Evolutionary conservation across 2,113 vertebrate species (phyloP).

Genomic region (Hemichromis elongatus): DNA sequence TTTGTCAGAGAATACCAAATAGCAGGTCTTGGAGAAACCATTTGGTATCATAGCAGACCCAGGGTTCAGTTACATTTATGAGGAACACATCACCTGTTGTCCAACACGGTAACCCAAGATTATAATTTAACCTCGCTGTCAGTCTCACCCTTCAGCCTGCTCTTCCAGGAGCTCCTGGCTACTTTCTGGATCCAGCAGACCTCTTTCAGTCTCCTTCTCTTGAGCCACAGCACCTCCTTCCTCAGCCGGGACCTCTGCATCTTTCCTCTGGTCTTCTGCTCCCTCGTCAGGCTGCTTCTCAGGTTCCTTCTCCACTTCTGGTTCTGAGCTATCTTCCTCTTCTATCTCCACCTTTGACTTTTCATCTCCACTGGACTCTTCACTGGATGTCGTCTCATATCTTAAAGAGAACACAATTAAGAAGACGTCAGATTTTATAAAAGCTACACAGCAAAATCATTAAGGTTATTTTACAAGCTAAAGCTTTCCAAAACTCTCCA

Average conservation of each 20-base stretch:
- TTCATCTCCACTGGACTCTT: constrained; percentile 89
- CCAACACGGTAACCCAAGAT: not conserved
- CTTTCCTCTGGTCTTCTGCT: constrained; percentile 60
- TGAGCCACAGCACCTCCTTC: constrained; percentile 28
- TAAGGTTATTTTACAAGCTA: not conserved
- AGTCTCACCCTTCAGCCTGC: constrained; percentile 65
- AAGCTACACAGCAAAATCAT: not conserved
- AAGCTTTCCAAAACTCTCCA: not conserved
- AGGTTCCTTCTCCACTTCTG: constrained; percentile 25
- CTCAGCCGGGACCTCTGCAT: constrained; percentile 44
- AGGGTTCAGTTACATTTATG: not conserved
- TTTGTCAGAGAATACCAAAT: not conserved
- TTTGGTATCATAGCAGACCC: not conserved
- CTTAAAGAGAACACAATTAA: constrained; percentile 58
- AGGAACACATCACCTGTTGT: not conserved
- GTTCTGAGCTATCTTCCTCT: constrained; percentile 69
- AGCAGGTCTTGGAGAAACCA: not conserved
- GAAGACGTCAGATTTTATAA: not conserved
- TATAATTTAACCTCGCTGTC: not conserved
- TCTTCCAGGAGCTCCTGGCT: constrained; percentile 57
- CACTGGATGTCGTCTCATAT: constrained; percentile 94
- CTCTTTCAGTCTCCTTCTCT: constrained; percentile 33
- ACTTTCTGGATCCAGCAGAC: constrained; percentile 43
- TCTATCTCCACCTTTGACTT: constrained; percentile 75
- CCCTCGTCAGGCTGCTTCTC: constrained; percentile 44